Base-by-base conservation (phyloP, 1,140 invertebrate species). In the Euura lappo region DNA sequence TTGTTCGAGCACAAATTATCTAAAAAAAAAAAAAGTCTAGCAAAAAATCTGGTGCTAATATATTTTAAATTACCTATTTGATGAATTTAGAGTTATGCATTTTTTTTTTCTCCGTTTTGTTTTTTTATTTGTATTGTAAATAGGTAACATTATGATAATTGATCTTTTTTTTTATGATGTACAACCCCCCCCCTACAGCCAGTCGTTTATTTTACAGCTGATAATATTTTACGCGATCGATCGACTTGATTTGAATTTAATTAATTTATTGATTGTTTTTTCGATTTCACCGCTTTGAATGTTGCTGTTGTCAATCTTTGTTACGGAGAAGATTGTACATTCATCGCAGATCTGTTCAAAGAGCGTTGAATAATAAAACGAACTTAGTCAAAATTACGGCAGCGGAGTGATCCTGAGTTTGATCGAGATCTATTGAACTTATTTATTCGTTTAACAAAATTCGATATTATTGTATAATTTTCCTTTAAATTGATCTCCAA, bases 281-380 rank as follows among this genome's bases (percentile, higher is more conserved):
- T 28, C 28, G 28, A 28, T 28, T 28, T 28, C 28, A 28, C 28
- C 28, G 28, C 13, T 60, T 60, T 44, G 10, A 64, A 65, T 13
- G n/a, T 69, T 66, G 80, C 83, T 85, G 84, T 79, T 84, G 83
- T 81, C 76, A 77, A 78, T 85, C 83, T 84, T 83, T 77, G 65
- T 65, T 51, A 72, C 28, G 64, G 13, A 6, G 78, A 84, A 84
- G 84, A 85, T 79, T 80, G 81, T 70, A 75, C 79, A 82, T 77
- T 81, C 84, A 84, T 28, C 28, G 28, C 28, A 28, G 28, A 28
- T 28, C 28, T 28, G 28, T 28, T 28, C 28, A 28, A 28, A 28
- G 1, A 28, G 80, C 77, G 70, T 72, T 68, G 13, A 64, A 13
- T 45, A 28, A 60, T 65, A 65, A 65, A 43, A 8, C 42, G 46